Conservation (phyloP, 2,888 invertebrate genomes). For the Ecliptopera silaceata region DNA sequence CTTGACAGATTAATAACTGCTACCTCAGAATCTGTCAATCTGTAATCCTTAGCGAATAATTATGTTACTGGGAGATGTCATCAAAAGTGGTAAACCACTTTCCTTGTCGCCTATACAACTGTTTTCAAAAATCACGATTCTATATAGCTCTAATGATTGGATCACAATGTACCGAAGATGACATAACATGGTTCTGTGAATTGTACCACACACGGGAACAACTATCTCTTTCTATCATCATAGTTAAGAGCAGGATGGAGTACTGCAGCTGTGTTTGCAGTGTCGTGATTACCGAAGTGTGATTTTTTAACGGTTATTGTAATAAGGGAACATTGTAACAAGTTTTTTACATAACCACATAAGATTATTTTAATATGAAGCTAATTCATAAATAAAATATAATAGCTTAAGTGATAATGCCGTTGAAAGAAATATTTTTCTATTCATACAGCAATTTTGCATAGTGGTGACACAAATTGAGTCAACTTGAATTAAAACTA, state of each 20-base stretch:
- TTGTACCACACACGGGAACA: slow-evolving; percentile 50
- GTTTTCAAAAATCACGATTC: slow-evolving; percentile 11
- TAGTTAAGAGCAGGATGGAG: slow-evolving; percentile 41
- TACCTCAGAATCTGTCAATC: no score
- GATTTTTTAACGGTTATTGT: slow-evolving; percentile 60
- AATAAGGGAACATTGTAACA: slow-evolving; percentile 31
- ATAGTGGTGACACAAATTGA: slow-evolving; percentile 16
- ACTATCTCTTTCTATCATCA: slow-evolving; percentile 44
- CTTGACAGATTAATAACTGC: no score
- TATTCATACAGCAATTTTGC: slow-evolving; percentile 7
- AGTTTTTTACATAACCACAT: no score
- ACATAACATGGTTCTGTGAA: slow-evolving; percentile 55
- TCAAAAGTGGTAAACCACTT: no score
- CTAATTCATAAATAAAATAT: no score
- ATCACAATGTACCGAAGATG: slow-evolving; percentile 23
- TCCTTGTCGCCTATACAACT: no score
- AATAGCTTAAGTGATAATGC: no score
- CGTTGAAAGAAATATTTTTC: slow-evolving; percentile 11
- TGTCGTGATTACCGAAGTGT: slow-evolving; percentile 58
- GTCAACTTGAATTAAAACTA: slow-evolving; percentile 14
- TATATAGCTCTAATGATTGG: slow-evolving; percentile 12
- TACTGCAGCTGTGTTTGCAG: slow-evolving; percentile 55
- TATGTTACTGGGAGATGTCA: no score
- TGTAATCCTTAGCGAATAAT: no score
- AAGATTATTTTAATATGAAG: no score